Conservation (phyloP, 2,888 invertebrate species). For the Heliothis peltigera region DNA sequence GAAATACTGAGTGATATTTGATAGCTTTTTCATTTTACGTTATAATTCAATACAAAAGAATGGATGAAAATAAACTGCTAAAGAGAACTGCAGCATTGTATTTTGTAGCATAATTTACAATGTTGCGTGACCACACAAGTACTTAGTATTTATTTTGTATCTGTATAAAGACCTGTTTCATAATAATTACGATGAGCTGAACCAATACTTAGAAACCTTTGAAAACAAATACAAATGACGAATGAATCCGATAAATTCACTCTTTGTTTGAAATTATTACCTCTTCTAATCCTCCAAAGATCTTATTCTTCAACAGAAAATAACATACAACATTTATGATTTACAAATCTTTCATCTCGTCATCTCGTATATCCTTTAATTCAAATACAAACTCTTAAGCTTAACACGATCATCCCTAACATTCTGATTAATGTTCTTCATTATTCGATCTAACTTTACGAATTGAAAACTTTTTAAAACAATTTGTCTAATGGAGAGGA, state of each 20-base stretch:
- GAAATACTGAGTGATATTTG: slow-evolving; percentile 9
- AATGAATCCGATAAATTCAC: too few relatives aligned
- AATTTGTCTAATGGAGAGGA: slow-evolving; percentile 79
- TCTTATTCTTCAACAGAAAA: neutral
- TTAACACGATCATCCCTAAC: slow-evolving; percentile 55
- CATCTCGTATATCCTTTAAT: slow-evolving; percentile 30
- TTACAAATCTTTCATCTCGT: slow-evolving; percentile 12
- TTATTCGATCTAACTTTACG: slow-evolving; percentile 68
- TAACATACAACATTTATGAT: neutral
- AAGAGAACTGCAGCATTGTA: neutral
- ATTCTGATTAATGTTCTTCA: slow-evolving; percentile 69
- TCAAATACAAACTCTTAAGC: slow-evolving; percentile 36
- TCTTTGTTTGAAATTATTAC: too few relatives aligned
- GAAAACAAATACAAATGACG: too few relatives aligned
- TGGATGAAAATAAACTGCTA: slow-evolving; percentile 7
- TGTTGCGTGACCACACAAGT: neutral
- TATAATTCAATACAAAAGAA: neutral
- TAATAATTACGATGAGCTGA: too few relatives aligned
- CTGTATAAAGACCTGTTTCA: too few relatives aligned
- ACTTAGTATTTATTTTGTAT: neutral
- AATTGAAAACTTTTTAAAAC: slow-evolving; percentile 77
- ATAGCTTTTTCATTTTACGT: slow-evolving; percentile 19
- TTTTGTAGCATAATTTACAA: neutral
- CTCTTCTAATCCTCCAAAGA: neutral
- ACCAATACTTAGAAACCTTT: too few relatives aligned